phyloP scores from a whole-genome alignment of 2,797 vertebrate species.

The Melanotaenia trifasciata region DNA sequence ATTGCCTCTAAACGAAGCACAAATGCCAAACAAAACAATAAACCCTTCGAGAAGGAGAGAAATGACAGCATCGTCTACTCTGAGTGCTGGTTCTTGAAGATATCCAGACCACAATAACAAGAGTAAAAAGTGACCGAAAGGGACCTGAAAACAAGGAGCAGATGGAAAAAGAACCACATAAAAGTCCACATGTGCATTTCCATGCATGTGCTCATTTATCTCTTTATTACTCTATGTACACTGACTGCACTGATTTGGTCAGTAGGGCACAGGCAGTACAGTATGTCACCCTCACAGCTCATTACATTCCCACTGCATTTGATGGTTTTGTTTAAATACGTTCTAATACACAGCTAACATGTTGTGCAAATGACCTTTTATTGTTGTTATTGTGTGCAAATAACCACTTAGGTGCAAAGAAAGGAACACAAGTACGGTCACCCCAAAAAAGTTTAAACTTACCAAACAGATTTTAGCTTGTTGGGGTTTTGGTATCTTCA shows the following conservation, averaged over 20 bases:
- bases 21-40: slow-evolving; percentile 75
- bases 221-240: slow-evolving; percentile 8
- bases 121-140: slow-evolving; percentile 67
- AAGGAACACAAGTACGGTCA: too few relatives aligned
- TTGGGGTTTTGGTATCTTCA: too few relatives aligned
- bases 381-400: too few relatives aligned
- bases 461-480: too few relatives aligned
- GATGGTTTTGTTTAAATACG: background rate
- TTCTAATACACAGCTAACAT: background rate
- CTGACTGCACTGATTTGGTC: slow-evolving; percentile 7
- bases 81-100: slow-evolving; percentile 69
- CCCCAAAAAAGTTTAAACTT: too few relatives aligned
- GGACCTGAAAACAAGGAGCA: slow-evolving; percentile 76
- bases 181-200: slow-evolving; percentile 44
- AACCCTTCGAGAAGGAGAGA: slow-evolving; percentile 43
- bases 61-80: slow-evolving; percentile 57
- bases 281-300: background rate
- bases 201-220: slow-evolving; percentile 44
- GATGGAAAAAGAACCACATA: slow-evolving; percentile 68
- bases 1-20: slow-evolving; percentile 68
- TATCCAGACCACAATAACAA: slow-evolving; percentile 76
- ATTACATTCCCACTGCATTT: background rate
- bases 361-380: too few relatives aligned
- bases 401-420: too few relatives aligned
- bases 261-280: background rate